phyloP scores from a whole-genome alignment of 2,113 vertebrate genomes.

The Cryptotis parvus region DNA sequence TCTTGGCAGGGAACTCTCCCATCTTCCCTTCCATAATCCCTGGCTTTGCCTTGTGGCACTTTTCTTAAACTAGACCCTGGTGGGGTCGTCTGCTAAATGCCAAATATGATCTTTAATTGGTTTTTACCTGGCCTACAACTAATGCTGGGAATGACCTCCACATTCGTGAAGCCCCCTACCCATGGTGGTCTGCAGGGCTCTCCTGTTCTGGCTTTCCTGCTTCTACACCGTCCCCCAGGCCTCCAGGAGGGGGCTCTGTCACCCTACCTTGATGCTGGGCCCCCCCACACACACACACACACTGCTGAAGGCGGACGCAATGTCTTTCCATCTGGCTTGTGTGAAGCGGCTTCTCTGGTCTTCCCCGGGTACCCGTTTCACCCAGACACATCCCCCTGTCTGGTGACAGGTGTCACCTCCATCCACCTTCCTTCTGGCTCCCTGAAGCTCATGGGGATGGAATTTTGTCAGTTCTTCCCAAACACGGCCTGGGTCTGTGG shows the following conservation, averaged over 20 bases:
- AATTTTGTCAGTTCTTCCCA: conserved; percentile 12
- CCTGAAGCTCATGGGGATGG: conserved; percentile 2
- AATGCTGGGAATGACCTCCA: neutral
- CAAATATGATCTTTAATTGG: neutral
- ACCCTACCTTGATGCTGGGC: neutral
- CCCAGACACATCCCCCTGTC: neutral
- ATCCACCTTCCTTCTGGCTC: neutral
- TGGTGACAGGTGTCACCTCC: neutral
- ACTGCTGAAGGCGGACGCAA: neutral
- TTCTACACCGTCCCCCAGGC: neutral
- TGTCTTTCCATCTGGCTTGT: neutral
- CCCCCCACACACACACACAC: neutral
- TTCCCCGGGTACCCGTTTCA: conserved; percentile 23
- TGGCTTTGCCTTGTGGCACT: neutral
- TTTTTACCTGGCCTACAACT: neutral
- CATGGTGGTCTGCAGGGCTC: neutral
- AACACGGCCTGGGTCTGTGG: neutral
- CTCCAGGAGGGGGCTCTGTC: neutral
- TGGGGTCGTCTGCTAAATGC: neutral
- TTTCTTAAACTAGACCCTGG: conserved; percentile 39
- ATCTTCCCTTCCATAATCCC: neutral
- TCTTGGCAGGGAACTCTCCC: conserved; percentile 9
- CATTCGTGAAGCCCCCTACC: conserved; percentile 5
- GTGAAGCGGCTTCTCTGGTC: conserved; percentile 21
- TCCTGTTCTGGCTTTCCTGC: neutral